Conservation (phyloP, 2,113 vertebrate genomes). For the Tursiops truncatus region DNA sequence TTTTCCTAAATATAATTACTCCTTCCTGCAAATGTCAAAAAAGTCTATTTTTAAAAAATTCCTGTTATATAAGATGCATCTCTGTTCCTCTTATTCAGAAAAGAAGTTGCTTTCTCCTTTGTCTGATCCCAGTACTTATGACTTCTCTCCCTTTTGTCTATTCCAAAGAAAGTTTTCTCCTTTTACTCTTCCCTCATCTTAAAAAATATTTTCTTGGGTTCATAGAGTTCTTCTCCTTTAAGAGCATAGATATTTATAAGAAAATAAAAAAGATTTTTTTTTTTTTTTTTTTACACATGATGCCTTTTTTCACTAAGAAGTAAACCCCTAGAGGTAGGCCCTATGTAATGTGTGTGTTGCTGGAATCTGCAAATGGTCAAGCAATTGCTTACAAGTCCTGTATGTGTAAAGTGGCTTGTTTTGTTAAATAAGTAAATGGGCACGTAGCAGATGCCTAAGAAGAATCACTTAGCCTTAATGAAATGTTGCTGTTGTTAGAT, state of each 20-base stretch:
- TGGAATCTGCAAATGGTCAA: background rate
- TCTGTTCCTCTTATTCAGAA: background rate
- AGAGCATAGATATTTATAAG: background rate
- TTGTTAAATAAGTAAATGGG: background rate
- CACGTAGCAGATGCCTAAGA: background rate
- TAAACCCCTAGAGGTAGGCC: background rate
- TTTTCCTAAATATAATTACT: background rate
- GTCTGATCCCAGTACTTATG: background rate
- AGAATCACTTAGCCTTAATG: background rate
- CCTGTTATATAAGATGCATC: background rate
- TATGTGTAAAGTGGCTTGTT: background rate
- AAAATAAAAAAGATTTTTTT: background rate
- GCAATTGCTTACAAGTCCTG: background rate
- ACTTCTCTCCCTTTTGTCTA: background rate
- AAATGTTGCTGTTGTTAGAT: background rate
- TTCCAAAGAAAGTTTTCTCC: constrained; percentile 3
- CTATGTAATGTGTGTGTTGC: background rate
- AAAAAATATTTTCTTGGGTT: background rate
- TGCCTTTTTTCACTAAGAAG: constrained; percentile 1
- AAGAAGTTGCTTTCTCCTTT: background rate
- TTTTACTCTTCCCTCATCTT: background rate
- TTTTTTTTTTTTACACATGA: background rate
- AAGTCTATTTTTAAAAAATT: background rate
- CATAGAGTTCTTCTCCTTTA: background rate
- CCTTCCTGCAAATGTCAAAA: background rate